Percentiles rank a stretch among this genome's conserved stretches.
Conservation (phyloP, 2,113 vertebrate genomes). For the Ochotona curzoniae region DNA sequence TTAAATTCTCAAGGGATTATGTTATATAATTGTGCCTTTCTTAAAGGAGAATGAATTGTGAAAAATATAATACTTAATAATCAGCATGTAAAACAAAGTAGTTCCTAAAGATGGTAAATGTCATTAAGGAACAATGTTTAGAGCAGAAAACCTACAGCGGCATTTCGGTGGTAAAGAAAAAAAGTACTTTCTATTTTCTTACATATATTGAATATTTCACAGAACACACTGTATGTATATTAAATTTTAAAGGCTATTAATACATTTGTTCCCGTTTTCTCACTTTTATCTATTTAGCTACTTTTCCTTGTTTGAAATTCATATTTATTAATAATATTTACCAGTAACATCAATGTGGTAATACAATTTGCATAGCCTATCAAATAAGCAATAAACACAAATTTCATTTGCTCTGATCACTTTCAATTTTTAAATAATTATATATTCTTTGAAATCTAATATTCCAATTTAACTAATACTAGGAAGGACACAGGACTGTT, state of each 20-base stretch:
- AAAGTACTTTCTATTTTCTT: conserved; percentile 61
- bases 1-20: conserved; percentile 52
- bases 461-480: conserved; percentile 31
- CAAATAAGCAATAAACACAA: conserved; percentile 42
- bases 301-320: background rate
- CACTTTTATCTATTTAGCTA: conserved; percentile 38
- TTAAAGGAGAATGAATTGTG: conserved; percentile 49
- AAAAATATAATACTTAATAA: conserved; percentile 51
- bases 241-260: conserved; percentile 23
- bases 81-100: conserved; percentile 56
- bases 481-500: background rate
- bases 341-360: conserved; percentile 28
- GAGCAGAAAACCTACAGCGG: conserved; percentile 14
- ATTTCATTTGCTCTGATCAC: background rate
- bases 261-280: conserved; percentile 9
- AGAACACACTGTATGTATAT: background rate
- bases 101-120: conserved; percentile 44
- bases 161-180: conserved; percentile 53
- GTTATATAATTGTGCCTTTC: conserved; percentile 48
- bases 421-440: conserved; percentile 41
- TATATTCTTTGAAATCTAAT: conserved; percentile 51
- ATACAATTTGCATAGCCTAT: background rate
- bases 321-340: conserved; percentile 47
- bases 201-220: conserved; percentile 31
- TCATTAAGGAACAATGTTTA: conserved; percentile 37